Evolutionary conservation across 2,113 vertebrate genomes (phyloP).

Genomic region (Anguilla rostrata): DNA sequence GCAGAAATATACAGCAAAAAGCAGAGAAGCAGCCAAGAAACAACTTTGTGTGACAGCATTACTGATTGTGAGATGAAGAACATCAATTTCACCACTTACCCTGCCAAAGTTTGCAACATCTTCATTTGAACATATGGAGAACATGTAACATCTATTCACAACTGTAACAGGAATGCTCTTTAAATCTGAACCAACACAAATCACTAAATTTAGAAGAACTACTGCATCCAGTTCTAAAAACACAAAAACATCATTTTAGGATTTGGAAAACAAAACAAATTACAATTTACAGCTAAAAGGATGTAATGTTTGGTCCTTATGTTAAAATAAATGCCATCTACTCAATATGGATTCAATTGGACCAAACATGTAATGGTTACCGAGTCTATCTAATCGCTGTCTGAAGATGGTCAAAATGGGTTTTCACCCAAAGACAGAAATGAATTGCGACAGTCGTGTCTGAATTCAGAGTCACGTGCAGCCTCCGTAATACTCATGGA

Average conservation of each 20-base stretch:
- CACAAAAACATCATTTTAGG: background rate
- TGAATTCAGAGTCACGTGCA: background rate
- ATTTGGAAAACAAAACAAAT: conserved; percentile 26
- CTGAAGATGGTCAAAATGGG: conserved; percentile 24
- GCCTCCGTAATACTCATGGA: conserved; percentile 48
- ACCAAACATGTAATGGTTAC: conserved; percentile 49
- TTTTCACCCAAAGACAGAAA: background rate
- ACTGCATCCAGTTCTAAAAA: background rate
- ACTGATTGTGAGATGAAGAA: conserved; percentile 45
- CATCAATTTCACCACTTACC: conserved; percentile 52
- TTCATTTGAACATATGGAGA: conserved; percentile 25
- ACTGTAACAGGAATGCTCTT: conserved; percentile 54
- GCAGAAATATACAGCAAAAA: conserved; percentile 59
- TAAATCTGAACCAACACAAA: conserved; percentile 48
- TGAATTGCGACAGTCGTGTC: background rate
- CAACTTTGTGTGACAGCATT: conserved; percentile 23
- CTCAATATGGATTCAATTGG: conserved; percentile 30
- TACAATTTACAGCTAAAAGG: conserved; percentile 32
- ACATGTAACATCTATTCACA: conserved; percentile 46
- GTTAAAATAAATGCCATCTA: conserved; percentile 41
- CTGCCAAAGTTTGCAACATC: conserved; percentile 69
- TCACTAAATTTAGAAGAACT: conserved; percentile 20
- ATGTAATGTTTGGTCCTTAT: conserved; percentile 61
- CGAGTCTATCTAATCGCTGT: conserved; percentile 46
- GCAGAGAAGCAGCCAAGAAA: conserved; percentile 42